These are phyloP conservation scores for Oryzias celebensis DNA, from an alignment of 2,113 vertebrate genomes.

Conservation along the genomic window DNA sequence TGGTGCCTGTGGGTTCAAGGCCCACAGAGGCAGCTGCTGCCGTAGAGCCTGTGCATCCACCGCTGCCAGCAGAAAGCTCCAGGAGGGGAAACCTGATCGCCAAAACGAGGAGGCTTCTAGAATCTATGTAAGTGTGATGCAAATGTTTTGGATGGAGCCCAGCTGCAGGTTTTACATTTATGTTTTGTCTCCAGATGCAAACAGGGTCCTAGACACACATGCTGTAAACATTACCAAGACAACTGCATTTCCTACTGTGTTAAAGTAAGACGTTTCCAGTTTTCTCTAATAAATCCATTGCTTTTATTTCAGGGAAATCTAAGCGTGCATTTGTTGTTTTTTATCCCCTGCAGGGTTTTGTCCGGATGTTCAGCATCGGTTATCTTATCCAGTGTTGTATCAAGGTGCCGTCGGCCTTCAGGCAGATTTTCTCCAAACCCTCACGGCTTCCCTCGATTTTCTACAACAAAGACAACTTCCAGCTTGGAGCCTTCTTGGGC, in stretches of 20 bases:
- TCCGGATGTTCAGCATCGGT: constrained; percentile 97
- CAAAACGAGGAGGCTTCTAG: constrained; percentile 82
- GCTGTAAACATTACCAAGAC: constrained; percentile 97
- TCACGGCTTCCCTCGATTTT: constrained; percentile 90
- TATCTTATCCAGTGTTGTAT: constrained; percentile 98
- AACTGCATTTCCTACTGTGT: constrained; percentile 97
- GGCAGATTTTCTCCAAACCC: constrained; percentile 91
- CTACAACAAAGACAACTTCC: constrained; percentile 98
- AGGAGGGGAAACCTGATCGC: constrained; percentile 71
- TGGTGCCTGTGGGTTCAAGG: constrained; percentile 75
- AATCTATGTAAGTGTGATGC: constrained; percentile 81
- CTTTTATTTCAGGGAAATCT: neutral
- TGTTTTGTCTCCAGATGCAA: constrained; percentile 85
- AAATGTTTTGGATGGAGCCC: neutral
- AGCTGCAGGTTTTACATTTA: neutral
- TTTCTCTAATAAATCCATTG: neutral
- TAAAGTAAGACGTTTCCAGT: constrained; percentile 84
- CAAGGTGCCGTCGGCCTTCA: constrained; percentile 90
- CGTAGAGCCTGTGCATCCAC: constrained; percentile 56
- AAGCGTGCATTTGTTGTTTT: neutral
- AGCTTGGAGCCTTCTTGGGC: constrained; percentile 93
- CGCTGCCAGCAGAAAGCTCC: constrained; percentile 42
- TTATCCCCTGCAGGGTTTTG: constrained; percentile 82
- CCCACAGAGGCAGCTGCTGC: constrained; percentile 65
- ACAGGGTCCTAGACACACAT: constrained; percentile 93